These are phyloP conservation scores for Diuraphis noxia DNA, from an alignment of 1,140 invertebrate genomes.

Conservation along the genomic window DNA sequence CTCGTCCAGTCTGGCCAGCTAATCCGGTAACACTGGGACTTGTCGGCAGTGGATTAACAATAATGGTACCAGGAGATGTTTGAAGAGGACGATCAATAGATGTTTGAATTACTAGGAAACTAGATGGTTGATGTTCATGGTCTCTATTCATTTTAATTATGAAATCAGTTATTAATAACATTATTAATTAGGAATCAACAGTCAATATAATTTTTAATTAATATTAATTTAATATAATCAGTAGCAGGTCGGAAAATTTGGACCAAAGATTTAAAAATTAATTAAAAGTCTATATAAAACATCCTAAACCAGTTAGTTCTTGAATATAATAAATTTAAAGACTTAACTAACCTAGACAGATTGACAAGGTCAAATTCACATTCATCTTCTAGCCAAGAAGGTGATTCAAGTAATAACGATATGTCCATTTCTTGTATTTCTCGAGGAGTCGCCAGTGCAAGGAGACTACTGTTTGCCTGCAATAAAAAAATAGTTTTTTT, in stretches of 20 bases:
- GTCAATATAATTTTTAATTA: no score
- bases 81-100: slow-evolving; percentile 71
- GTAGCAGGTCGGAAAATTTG: no score
- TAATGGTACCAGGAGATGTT: slow-evolving; percentile 59
- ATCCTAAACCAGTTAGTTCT: neutral
- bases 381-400: slow-evolving; percentile 91
- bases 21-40: slow-evolving; percentile 68
- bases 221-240: no score
- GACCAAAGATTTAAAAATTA: no score
- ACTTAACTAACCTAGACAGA: slow-evolving; percentile 63
- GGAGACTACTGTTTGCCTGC: slow-evolving; percentile 77
- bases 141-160: slow-evolving; percentile 60
- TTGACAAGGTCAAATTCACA: slow-evolving; percentile 93
- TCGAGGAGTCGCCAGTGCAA: slow-evolving; percentile 90
- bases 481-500: slow-evolving; percentile 41
- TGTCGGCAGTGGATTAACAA: slow-evolving; percentile 52
- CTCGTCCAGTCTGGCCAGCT: slow-evolving; percentile 82
- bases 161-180: no score
- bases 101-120: slow-evolving; percentile 90
- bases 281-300: neutral
- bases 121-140: slow-evolving; percentile 69
- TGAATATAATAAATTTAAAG: slow-evolving; percentile 37
- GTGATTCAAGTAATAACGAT: slow-evolving; percentile 82
- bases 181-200: no score
- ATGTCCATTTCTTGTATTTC: slow-evolving; percentile 99